Percentiles rank a stretch among this genome's conserved stretches.
Evolutionary conservation across 1,140 invertebrate genomes (phyloP).

Genomic region (Drosophila leontia): DNA sequence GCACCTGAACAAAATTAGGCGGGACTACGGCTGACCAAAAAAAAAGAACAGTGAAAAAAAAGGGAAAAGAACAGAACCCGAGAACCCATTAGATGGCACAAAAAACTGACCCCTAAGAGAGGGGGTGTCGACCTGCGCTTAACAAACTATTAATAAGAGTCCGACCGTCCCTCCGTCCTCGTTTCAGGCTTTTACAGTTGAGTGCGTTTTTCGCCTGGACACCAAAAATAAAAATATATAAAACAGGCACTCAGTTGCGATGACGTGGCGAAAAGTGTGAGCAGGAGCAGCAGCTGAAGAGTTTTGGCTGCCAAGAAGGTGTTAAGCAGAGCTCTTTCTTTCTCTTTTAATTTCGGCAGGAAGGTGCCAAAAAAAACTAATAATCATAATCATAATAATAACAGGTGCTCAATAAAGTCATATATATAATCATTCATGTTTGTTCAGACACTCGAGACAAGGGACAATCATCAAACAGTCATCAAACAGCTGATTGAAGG

Average conservation of each 20-base stretch:
- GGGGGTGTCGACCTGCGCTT: conserved; percentile 79
- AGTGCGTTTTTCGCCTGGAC: conserved; percentile 51
- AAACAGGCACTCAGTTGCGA: conserved; percentile 74
- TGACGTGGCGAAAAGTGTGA: conserved; percentile 60
- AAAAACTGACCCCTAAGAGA: conserved; percentile 44
- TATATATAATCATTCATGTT: conserved; percentile 40
- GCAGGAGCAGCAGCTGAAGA: conserved; percentile 57
- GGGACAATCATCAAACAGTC: conserved; percentile 43
- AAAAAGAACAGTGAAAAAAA: not conserved
- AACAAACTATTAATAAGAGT: conserved; percentile 80
- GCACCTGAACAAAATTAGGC: conserved; percentile 82
- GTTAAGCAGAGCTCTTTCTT: conserved; percentile 62
- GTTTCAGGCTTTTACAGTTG: conserved; percentile 62
- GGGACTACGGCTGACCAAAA: conserved; percentile 23
- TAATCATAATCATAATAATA: conserved; percentile 44
- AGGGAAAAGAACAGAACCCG: not conserved
- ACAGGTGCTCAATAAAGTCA: conserved; percentile 54
- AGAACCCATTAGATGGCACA: conserved; percentile 73
- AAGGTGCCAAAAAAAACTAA: conserved; percentile 57
- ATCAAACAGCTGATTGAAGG: conserved; percentile 72
- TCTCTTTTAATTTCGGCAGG: conserved; percentile 49
- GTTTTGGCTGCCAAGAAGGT: conserved; percentile 61
- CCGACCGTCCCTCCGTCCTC: conserved; percentile 6
- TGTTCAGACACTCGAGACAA: conserved; percentile 37
- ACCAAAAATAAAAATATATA: conserved; percentile 35